Evolutionary conservation across 2,797 vertebrate genomes (phyloP).

Genomic region (Sebastes jordani): DNA sequence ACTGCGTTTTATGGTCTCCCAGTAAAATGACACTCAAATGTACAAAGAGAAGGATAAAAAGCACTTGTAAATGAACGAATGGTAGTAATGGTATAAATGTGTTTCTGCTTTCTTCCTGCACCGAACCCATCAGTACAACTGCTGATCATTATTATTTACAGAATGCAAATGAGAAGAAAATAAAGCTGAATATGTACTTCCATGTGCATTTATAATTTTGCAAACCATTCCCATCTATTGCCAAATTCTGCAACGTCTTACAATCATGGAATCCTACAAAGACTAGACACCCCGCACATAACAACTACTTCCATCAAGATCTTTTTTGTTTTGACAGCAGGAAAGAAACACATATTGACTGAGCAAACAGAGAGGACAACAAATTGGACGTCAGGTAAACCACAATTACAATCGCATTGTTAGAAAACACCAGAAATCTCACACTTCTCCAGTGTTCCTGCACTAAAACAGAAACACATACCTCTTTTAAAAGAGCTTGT

Average conservation of each 20-base stretch:
- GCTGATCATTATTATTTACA: neutral
- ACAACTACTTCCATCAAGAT: neutral
- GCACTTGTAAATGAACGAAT: slow-evolving; percentile 22
- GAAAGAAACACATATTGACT: neutral
- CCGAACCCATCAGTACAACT: neutral
- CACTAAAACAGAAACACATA: neutral
- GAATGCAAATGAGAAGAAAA: neutral
- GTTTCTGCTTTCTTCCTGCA: neutral
- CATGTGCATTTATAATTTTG: no score
- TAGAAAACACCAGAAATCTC: neutral
- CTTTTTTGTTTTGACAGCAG: neutral
- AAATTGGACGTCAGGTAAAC: neutral
- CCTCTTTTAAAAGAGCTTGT: neutral
- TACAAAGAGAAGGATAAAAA: slow-evolving; percentile 48
- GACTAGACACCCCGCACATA: neutral
- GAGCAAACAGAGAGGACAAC: neutral
- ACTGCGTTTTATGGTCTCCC: slow-evolving; percentile 89
- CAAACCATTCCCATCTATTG: neutral
- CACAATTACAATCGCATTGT: neutral
- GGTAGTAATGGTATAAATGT: no score
- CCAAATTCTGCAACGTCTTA: neutral
- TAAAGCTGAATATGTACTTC: neutral
- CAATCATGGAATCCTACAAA: neutral
- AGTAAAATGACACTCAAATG: slow-evolving; percentile 86
- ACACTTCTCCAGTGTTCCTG: neutral